Base-by-base conservation (phyloP, 2,113 vertebrate species). In the Vulpes lagopus region DNA sequence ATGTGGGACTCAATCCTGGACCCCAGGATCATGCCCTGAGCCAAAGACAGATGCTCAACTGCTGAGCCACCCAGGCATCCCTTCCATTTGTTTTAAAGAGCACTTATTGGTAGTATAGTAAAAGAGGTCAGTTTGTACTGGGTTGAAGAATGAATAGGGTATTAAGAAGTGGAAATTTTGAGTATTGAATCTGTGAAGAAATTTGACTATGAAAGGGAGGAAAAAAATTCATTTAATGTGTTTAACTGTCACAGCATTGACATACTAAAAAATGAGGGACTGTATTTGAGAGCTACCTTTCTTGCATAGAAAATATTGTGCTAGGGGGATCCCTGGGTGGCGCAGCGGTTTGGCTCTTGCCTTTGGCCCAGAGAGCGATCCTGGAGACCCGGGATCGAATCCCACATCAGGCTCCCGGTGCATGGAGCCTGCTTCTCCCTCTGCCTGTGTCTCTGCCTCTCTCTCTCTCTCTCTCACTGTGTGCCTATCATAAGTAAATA, bases 61-160 rank as follows among this genome's bases (percentile, higher is more conserved):
- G 43, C 43, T 8, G 43, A 43, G 43, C 43, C 43, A 7, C 43
- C 43, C 43, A 43, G 43, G 43, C 43, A 8, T 43, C 43, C 43
- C 43, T 89, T n/a, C 43, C 23, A 38, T 91, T 64, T 65, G 43
- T 83, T 91, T 64, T 85, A 81, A 71, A 80, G 59, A 73, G 60
- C 51, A 38, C 17, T 16, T 95, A 22, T n/a, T 71, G 43, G 16
- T 82, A 17, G 3, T 17, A 0, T 2, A 60, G 32, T 51, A 25
- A 35, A 92, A 84, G 85, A 93, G n/a, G 43, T 20, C 85, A 93
- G 82, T 90, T 76, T 94, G 62, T 3, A 62, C 30, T 85, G 53
- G 69, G 35, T 38, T 78, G 73, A 25, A 43, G 57, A 88, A 73
- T 17, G 64, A 88, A 82, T 60, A 74, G 69, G 69, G 4, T 76